Percentiles rank a stretch among this genome's conserved stretches.
Evolutionary conservation across 2,888 invertebrate species (phyloP).

Genomic region (Monochamus alternatus): DNA sequence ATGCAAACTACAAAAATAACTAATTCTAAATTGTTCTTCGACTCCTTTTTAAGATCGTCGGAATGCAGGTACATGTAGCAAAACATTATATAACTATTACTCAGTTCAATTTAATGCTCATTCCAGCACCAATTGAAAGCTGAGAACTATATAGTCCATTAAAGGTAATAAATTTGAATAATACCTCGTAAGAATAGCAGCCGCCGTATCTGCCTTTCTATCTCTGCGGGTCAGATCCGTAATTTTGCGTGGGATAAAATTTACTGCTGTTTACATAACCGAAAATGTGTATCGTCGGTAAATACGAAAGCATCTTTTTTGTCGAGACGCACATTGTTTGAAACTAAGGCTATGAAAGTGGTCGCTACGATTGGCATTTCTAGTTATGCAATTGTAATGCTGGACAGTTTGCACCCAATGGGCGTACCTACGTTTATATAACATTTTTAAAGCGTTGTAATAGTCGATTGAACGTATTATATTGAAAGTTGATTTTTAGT

Average conservation of each 20-base stretch:
- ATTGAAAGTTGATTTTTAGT: too few relatives aligned
- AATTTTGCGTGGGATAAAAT: slow-evolving; percentile 16
- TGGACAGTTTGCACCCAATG: too few relatives aligned
- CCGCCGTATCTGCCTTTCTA: slow-evolving; percentile 28
- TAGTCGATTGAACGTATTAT: too few relatives aligned
- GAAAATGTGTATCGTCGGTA: slow-evolving; percentile 19
- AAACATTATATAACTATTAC: background rate
- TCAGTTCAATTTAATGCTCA: background rate
- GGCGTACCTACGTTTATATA: too few relatives aligned
- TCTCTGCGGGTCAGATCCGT: slow-evolving; percentile 28
- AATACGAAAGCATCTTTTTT: background rate
- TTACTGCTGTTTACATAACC: slow-evolving; percentile 22
- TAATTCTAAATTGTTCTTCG: too few relatives aligned
- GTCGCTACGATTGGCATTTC: too few relatives aligned
- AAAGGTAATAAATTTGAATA: slow-evolving; percentile 8
- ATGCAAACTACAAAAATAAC: too few relatives aligned
- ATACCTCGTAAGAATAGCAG: background rate
- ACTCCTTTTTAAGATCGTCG: too few relatives aligned
- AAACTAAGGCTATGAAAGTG: background rate
- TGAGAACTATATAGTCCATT: background rate
- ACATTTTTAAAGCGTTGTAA: too few relatives aligned
- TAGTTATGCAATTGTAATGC: too few relatives aligned
- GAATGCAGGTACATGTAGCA: background rate
- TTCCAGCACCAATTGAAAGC: background rate
- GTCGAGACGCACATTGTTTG: background rate